These are phyloP conservation scores for Pelodytes ibericus DNA, from an alignment of 2,797 vertebrate species.

Conservation along the genomic window DNA sequence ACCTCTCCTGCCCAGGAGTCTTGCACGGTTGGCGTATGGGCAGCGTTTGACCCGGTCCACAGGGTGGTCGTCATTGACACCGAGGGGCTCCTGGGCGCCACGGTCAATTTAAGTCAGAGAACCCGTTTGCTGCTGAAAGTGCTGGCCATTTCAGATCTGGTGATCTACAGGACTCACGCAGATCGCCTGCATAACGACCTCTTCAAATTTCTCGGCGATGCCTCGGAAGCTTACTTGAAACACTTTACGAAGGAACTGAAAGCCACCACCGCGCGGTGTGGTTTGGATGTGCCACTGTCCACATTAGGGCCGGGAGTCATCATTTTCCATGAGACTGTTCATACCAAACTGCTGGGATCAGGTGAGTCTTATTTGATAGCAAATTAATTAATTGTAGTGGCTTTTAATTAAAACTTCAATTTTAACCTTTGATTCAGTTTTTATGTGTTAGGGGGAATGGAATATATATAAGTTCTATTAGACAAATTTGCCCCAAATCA, in stretches of 20 bases:
- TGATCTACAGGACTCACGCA: slow-evolving; percentile 96
- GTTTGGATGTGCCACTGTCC: slow-evolving; percentile 94
- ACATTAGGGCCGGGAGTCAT: slow-evolving; percentile 94
- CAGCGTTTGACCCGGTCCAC: slow-evolving; percentile 91
- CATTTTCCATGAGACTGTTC: slow-evolving; percentile 98
- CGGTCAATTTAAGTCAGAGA: slow-evolving; percentile 92
- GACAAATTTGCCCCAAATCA: too few relatives aligned
- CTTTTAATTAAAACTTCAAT: too few relatives aligned
- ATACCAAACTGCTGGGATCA: slow-evolving; percentile 93
- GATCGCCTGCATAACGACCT: slow-evolving; percentile 97
- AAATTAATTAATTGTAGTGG: too few relatives aligned
- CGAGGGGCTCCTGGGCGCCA: slow-evolving; percentile 93
- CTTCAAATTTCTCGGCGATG: slow-evolving; percentile 97
- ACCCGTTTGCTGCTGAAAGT: slow-evolving; percentile 96
- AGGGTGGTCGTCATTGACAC: slow-evolving; percentile 94
- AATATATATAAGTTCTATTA: too few relatives aligned
- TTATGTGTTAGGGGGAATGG: too few relatives aligned
- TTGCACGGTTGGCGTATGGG: slow-evolving; percentile 97
- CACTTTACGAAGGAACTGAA: slow-evolving; percentile 96
- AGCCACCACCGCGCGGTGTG: slow-evolving; percentile 94
- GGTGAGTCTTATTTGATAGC: slow-evolving; percentile 87
- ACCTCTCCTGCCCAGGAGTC: slow-evolving; percentile 96
- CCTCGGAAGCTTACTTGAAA: slow-evolving; percentile 97
- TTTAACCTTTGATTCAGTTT: too few relatives aligned
- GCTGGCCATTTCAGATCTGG: slow-evolving; percentile 93